These are phyloP conservation scores for Psephotus haematonotus DNA, from an alignment of 2,113 vertebrate genomes.

Conservation along the genomic window DNA sequence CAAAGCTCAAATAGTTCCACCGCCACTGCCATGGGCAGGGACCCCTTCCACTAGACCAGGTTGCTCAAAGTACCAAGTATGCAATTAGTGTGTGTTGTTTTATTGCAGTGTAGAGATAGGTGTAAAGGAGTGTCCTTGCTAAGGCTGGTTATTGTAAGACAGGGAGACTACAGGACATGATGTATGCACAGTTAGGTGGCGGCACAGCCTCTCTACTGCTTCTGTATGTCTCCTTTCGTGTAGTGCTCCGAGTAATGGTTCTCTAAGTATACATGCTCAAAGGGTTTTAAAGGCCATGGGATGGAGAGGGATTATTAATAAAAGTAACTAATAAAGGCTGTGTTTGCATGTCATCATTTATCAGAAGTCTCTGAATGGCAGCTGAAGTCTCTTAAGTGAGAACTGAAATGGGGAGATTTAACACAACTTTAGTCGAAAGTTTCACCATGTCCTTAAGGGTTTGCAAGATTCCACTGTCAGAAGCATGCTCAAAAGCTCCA, in stretches of 20 bases:
- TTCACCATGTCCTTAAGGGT: neutral
- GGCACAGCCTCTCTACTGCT: neutral
- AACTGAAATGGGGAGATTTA: neutral
- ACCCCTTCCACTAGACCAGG: neutral
- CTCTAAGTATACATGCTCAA: neutral
- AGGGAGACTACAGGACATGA: neutral
- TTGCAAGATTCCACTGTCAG: neutral
- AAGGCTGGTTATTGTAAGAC: neutral
- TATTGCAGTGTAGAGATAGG: neutral
- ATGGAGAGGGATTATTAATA: neutral
- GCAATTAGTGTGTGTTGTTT: neutral
- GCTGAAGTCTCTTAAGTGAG: neutral
- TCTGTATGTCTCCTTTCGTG: neutral
- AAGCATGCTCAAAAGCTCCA: neutral
- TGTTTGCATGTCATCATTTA: neutral
- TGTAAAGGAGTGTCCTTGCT: neutral
- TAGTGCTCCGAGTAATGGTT: neutral
- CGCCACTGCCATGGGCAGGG: neutral
- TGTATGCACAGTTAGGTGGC: accelerated
- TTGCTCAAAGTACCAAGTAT: neutral
- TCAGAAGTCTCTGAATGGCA: neutral
- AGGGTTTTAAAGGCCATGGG: neutral
- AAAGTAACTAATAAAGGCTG: neutral
- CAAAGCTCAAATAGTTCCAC: neutral
- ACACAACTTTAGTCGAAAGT: neutral